Evolutionary conservation across 64 coral and sea anemone genomes (phyloP).

Genomic region (Porites australiensis): DNA sequence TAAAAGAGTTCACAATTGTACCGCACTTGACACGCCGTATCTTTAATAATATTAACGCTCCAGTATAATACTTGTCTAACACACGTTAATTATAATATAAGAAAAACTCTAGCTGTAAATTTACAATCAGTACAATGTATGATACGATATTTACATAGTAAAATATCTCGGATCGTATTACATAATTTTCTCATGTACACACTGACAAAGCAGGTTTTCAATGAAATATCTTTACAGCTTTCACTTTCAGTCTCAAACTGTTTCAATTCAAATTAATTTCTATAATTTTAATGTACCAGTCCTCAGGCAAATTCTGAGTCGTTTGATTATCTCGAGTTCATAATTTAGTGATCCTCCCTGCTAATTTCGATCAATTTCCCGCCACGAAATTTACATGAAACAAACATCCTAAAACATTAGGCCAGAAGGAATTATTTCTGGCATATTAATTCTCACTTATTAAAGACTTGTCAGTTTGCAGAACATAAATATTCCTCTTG

Average conservation of each 20-base stretch:
- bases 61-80: no score
- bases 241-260: background rate
- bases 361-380: background rate
- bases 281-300: background rate
- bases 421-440: background rate
- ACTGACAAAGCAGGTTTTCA: background rate
- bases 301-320: no score
- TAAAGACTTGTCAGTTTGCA: background rate
- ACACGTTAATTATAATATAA: no score
- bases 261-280: background rate
- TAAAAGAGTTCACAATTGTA: no score
- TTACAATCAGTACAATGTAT: no score
- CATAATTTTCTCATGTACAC: no score
- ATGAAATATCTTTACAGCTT: background rate
- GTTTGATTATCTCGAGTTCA: no score
- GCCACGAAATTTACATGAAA: background rate
- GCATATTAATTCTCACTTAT: background rate
- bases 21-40: no score
- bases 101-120: no score
- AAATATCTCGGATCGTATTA: background rate
- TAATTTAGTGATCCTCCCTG: background rate
- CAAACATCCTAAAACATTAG: background rate
- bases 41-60: no score
- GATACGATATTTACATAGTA: no score
- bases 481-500: background rate